phyloP scores from a whole-genome alignment of 2,888 invertebrate genomes.

The Drosophila hamatofila region DNA sequence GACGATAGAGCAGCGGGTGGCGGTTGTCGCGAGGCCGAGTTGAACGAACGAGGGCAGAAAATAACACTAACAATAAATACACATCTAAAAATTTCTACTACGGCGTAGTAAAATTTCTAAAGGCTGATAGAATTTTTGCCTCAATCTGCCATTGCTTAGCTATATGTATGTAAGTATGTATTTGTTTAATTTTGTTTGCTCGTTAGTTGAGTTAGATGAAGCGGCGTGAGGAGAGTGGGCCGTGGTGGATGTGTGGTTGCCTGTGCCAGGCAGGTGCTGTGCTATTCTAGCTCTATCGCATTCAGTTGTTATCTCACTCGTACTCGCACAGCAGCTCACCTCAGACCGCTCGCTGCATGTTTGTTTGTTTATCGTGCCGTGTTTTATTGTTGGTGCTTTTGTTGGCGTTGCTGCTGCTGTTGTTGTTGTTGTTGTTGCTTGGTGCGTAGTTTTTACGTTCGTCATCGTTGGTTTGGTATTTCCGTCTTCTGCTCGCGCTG shows the following conservation, averaged over 20 bases:
- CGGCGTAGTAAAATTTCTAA: conserved; percentile 76
- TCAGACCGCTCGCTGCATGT: conserved; percentile 51
- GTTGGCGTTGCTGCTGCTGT: conserved; percentile 49
- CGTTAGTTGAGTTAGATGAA: conserved; percentile 56
- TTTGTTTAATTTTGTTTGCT: conserved; percentile 81
- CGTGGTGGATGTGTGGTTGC: conserved; percentile 15
- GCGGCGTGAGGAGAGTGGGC: not conserved
- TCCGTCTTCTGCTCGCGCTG: conserved; percentile 71
- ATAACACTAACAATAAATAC: conserved; percentile 56
- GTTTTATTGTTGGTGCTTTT: conserved; percentile 67
- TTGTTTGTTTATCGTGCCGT: conserved; percentile 80
- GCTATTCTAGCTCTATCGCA: conserved; percentile 40
- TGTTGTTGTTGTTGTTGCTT: conserved; percentile 65
- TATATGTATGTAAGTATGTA: conserved; percentile 48
- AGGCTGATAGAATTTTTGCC: conserved; percentile 59
- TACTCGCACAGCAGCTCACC: conserved; percentile 17
- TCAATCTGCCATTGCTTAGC: conserved; percentile 60
- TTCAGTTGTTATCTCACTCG: conserved; percentile 32
- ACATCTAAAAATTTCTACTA: conserved; percentile 65
- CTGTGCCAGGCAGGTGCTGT: conserved; percentile 68
- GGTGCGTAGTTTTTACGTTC: conserved; percentile 81
- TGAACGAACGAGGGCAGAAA: conserved; percentile 69
- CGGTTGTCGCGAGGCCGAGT: conserved; percentile 46
- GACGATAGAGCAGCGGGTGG: conserved; percentile 35
- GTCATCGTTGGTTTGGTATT: conserved; percentile 79